Conservation (phyloP, 2,797 vertebrate species). For the Sebastes kiyomatsui region DNA sequence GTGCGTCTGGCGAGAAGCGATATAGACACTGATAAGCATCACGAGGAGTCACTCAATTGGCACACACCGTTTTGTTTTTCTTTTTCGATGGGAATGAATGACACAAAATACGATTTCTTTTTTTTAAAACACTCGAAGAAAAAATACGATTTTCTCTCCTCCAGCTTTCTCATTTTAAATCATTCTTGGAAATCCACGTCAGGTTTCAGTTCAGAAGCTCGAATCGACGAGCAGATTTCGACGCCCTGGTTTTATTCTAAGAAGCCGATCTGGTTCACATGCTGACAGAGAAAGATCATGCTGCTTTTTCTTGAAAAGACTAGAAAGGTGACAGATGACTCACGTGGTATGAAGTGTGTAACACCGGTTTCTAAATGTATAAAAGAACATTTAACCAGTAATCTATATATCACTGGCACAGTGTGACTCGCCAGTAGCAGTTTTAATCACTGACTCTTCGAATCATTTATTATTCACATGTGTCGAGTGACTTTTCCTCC, state of each 20-base stretch:
- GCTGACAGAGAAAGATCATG: constrained; percentile 15
- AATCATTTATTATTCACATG: neutral
- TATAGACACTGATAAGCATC: constrained; percentile 65
- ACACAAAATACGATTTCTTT: constrained; percentile 48
- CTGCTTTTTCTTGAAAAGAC: constrained; percentile 77
- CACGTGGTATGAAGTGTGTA: constrained; percentile 3
- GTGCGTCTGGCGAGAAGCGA: constrained; percentile 58
- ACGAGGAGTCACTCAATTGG: constrained; percentile 37
- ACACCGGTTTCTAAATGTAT: constrained; percentile 38
- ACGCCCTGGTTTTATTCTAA: constrained; percentile 77
- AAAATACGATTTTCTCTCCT: neutral
- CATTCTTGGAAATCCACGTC: constrained; percentile 76
- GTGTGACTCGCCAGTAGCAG: too few relatives aligned
- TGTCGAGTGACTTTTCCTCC: neutral
- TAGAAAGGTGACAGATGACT: constrained; percentile 58
- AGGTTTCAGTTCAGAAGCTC: constrained; percentile 59
- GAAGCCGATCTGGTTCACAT: constrained; percentile 72
- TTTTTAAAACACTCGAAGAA: constrained; percentile 43
- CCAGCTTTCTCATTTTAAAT: constrained; percentile 48
- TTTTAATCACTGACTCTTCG: too few relatives aligned
- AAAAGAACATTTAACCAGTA: neutral
- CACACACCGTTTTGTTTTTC: constrained; percentile 23
- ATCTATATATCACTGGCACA: too few relatives aligned
- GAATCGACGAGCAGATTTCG: constrained; percentile 35
- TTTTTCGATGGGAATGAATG: constrained; percentile 34